These are phyloP conservation scores for Oligia latruncula DNA, from an alignment of 2,888 invertebrate genomes.

Conservation along the genomic window DNA sequence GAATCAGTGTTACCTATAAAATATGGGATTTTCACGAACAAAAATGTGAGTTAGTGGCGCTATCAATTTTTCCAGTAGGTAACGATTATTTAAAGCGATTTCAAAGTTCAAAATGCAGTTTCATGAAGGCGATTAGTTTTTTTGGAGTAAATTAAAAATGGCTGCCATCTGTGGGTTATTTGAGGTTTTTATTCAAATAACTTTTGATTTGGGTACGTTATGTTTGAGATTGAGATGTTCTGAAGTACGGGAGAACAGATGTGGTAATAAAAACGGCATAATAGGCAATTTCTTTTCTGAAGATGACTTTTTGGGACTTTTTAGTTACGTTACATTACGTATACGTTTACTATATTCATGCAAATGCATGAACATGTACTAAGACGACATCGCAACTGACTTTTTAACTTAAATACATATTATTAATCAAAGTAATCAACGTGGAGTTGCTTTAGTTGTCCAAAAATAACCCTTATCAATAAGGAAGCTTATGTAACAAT, in stretches of 20 bases:
- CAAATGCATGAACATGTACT: background rate
- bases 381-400: no score
- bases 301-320: slow-evolving; percentile 28
- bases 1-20: slow-evolving; percentile 58
- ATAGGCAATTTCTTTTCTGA: slow-evolving; percentile 50
- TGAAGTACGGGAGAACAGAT: slow-evolving; percentile 35
- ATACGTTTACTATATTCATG: background rate
- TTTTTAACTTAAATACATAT: background rate
- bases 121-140: slow-evolving; percentile 26
- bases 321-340: background rate
- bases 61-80: slow-evolving; percentile 49
- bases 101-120: slow-evolving; percentile 46
- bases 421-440: background rate
- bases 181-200: slow-evolving; percentile 19
- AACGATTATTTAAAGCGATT: slow-evolving; percentile 34
- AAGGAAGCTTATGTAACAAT: background rate
- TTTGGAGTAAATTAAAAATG: slow-evolving; percentile 11
- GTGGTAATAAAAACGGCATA: slow-evolving; percentile 47
- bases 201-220: slow-evolving; percentile 29
- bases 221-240: slow-evolving; percentile 39
- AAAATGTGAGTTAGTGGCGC: slow-evolving; percentile 57
- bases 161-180: slow-evolving; percentile 24
- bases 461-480: background rate
- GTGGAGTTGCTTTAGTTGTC: background rate
- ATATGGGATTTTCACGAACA: slow-evolving; percentile 52